Conservation (phyloP, 2,888 invertebrate species). For the Sturmia bella region DNA sequence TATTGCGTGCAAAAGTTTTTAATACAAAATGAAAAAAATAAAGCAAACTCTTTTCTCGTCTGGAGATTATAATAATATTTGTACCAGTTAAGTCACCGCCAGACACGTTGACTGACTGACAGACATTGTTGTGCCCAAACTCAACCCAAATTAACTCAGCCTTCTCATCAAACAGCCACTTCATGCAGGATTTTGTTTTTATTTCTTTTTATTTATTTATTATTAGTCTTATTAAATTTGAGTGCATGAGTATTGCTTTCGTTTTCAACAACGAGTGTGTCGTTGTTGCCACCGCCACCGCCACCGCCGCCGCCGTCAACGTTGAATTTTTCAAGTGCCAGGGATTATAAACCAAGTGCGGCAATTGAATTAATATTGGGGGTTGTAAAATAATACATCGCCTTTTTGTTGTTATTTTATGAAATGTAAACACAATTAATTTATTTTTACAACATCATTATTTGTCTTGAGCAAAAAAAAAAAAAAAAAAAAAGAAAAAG, state of each 20-base stretch:
- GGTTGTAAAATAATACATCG: slow-evolving; percentile 53
- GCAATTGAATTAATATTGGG: slow-evolving; percentile 68
- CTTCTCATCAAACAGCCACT: slow-evolving; percentile 52
- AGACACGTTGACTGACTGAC: slow-evolving; percentile 31
- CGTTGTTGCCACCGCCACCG: slow-evolving; percentile 18
- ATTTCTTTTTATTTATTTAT: slow-evolving; percentile 55
- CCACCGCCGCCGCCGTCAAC: slow-evolving; percentile 13
- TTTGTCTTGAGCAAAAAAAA: slow-evolving; percentile 15
- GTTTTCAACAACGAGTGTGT: slow-evolving; percentile 42
- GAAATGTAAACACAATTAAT: slow-evolving; percentile 69
- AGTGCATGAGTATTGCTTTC: slow-evolving; percentile 66
- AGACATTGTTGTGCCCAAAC: too few relatives aligned
- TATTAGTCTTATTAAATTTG: slow-evolving; percentile 73
- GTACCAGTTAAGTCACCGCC: slow-evolving; percentile 28
- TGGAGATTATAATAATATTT: slow-evolving; percentile 19
- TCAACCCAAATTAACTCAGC: not conserved
- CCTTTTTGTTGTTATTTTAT: slow-evolving; percentile 43
- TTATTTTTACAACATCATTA: slow-evolving; percentile 65
- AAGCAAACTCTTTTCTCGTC: not conserved
- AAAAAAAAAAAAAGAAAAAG: not conserved
- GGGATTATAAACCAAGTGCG: slow-evolving; percentile 67
- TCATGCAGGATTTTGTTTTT: slow-evolving; percentile 69
- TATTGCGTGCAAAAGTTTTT: too few relatives aligned
- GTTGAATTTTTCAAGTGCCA: slow-evolving; percentile 65
- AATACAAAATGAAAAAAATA: too few relatives aligned